phyloP scores from a whole-genome alignment of 2,113 vertebrate genomes.

The Apodemus sylvaticus region DNA sequence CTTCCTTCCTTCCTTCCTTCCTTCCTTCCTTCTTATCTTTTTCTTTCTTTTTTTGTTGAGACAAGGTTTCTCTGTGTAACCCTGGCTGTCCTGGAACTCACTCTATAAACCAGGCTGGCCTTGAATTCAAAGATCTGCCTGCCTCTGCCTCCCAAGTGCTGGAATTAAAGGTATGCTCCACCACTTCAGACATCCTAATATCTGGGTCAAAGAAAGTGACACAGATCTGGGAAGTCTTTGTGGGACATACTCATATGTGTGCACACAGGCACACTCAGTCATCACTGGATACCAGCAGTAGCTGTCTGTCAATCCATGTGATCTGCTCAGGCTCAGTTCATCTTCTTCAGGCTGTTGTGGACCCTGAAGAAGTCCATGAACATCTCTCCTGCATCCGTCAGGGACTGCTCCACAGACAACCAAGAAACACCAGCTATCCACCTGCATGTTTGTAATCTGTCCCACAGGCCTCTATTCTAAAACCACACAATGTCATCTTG shows the following conservation, averaged over 20 bases:
- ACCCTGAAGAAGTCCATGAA: not conserved
- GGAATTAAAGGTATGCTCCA: too few relatives aligned
- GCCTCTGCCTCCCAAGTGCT: too few relatives aligned
- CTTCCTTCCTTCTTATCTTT: too few relatives aligned
- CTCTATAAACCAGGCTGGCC: too few relatives aligned
- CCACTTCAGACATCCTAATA: not conserved
- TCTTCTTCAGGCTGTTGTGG: not conserved
- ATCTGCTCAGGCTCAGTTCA: not conserved
- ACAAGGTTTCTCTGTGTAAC: too few relatives aligned
- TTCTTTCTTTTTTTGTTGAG: too few relatives aligned
- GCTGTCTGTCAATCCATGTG: not conserved
- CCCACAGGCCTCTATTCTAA: not conserved
- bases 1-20: too few relatives aligned
- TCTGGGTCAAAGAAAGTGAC: not conserved
- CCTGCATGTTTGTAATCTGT: not conserved
- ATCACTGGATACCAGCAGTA: not conserved
- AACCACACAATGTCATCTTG: not conserved
- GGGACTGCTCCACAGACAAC: not conserved
- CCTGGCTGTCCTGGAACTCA: too few relatives aligned
- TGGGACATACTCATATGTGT: too few relatives aligned
- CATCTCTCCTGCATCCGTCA: not conserved
- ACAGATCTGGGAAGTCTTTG: not conserved
- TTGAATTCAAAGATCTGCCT: too few relatives aligned
- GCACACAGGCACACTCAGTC: fast-evolving
- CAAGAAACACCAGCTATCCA: not conserved